Evolutionary conservation across 2,113 vertebrate species (phyloP).

Genomic region (Paratilapia polleni): DNA sequence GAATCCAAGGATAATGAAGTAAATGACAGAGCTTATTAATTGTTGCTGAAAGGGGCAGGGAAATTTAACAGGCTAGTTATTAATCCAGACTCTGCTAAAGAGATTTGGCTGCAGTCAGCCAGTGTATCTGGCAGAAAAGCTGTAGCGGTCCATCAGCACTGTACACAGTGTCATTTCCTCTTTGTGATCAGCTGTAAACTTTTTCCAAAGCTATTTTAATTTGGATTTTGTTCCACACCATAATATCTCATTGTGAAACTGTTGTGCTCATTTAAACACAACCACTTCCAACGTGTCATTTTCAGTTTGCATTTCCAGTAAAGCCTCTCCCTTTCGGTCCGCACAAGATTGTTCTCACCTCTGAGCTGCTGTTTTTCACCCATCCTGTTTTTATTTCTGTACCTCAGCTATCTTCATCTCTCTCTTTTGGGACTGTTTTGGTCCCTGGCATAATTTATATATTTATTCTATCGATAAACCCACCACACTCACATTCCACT

Average conservation of each 20-base stretch:
- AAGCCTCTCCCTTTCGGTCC: constrained; percentile 36
- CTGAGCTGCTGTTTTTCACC: constrained; percentile 17
- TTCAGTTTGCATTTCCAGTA: constrained; percentile 54
- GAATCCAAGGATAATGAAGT: not conserved
- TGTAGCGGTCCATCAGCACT: not conserved
- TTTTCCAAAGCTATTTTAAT: constrained; percentile 21
- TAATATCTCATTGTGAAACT: constrained; percentile 26
- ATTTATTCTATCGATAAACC: constrained; percentile 58
- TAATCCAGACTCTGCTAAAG: not conserved
- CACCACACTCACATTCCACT: constrained; percentile 40
- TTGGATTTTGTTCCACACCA: constrained; percentile 23
- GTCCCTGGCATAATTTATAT: constrained; percentile 52
- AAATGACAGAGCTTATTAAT: not conserved
- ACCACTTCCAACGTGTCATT: constrained; percentile 47
- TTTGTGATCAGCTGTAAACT: constrained; percentile 5
- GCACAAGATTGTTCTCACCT: not conserved
- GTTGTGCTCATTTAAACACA: constrained; percentile 32
- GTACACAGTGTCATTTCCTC: constrained; percentile 3
- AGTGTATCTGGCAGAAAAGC: not conserved
- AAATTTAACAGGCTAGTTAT: constrained; percentile 9
- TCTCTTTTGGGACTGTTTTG: constrained; percentile 51
- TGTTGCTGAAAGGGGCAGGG: not conserved
- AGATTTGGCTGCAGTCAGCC: not conserved
- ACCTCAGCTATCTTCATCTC: constrained; percentile 34
- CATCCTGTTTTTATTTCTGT: constrained; percentile 19